Evolutionary conservation across 2,113 vertebrate genomes (phyloP), one percentile per base, ranked within the genome.

Genomic region (Alosa alosa): DNA sequence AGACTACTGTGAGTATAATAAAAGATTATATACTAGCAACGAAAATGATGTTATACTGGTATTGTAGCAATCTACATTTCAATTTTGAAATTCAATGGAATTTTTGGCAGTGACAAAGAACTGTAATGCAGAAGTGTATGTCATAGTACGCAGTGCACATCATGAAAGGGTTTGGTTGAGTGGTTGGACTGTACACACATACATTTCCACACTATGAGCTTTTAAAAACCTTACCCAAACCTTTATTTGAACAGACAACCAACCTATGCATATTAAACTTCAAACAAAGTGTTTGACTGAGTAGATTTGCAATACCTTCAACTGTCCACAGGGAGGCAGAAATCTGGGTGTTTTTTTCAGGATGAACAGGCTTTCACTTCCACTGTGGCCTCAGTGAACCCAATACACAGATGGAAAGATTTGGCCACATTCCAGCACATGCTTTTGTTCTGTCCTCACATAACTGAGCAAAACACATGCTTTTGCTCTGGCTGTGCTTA

Each of bases 371-470:
- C 87, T 86, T 87, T 90, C 88, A 91, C 90, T 78, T 91, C 89
- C 91, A 90, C 87, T 88, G 91, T 94, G 94, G 92, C 94, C 94
- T 89, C 91, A 36, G 4, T 94, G 95, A 94, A 93, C 93, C 91
- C 92, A 36, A 46, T 90, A 89, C 90, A 87, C 94, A 94, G 93
- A 94, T 94, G 94, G 93, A 95, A 93, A 82, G 86, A 91, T 90
- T 94, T 95, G 94, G 94, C 93, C 78, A 68, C 39, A 82, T 44
- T 88, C 91, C 94, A 91, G 86, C 88, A 86, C 93, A 93, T 93
- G 92, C 89, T 91, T 95, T 92, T 91, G 89, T 85, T 93, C 93
- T 94, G 94, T 94, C 93, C 92, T 93, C 91, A 92, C 93, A 92
- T 93, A 94, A 91, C 93, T 90, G 92, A 45, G 89, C 88, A 90